A percentile compares a stretch with the other conserved stretches of the same genome.
These are phyloP conservation scores for Latrodectus geometricus DNA, from an alignment of 1,140 invertebrate genomes.

Conservation along the genomic window DNA sequence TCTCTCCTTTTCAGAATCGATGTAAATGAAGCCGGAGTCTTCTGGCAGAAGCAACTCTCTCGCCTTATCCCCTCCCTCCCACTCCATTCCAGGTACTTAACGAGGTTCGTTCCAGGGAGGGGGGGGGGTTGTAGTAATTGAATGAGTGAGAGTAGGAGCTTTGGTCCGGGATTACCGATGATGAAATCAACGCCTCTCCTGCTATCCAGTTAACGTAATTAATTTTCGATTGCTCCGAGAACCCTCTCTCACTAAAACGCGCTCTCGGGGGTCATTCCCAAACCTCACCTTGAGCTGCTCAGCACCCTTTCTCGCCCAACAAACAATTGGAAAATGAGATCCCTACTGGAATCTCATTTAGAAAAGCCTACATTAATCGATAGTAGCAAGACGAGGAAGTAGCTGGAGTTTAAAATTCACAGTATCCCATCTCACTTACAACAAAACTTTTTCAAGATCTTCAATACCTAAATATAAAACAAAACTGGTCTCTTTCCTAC, in stretches of 20 bases:
- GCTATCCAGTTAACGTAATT: constrained; percentile 62
- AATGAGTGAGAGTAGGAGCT: constrained; percentile 60
- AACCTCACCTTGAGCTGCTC: not conserved
- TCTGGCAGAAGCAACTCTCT: not conserved
- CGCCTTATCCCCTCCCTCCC: not conserved
- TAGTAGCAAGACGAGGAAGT: too few relatives aligned
- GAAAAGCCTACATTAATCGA: too few relatives aligned
- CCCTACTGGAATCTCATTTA: too few relatives aligned
- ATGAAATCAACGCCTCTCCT: constrained; percentile 61
- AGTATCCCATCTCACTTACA: too few relatives aligned
- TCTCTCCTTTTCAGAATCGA: constrained; percentile 37
- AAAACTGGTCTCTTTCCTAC: too few relatives aligned
- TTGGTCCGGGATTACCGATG: constrained; percentile 59
- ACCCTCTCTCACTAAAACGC: too few relatives aligned
- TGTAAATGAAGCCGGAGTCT: constrained; percentile 58
- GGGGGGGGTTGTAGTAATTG: constrained; percentile 46
- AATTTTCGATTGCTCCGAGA: constrained; percentile 59
- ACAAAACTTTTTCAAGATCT: too few relatives aligned
- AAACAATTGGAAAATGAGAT: too few relatives aligned
- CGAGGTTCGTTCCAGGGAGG: constrained; percentile 28
- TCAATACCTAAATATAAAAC: too few relatives aligned
- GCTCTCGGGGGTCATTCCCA: constrained; percentile 8
- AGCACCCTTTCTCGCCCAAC: too few relatives aligned
- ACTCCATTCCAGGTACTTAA: constrained; percentile 62
- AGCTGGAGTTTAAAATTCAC: too few relatives aligned